phyloP scores from a whole-genome alignment of 2,113 vertebrate species.

The Oncorhynchus nerka region DNA sequence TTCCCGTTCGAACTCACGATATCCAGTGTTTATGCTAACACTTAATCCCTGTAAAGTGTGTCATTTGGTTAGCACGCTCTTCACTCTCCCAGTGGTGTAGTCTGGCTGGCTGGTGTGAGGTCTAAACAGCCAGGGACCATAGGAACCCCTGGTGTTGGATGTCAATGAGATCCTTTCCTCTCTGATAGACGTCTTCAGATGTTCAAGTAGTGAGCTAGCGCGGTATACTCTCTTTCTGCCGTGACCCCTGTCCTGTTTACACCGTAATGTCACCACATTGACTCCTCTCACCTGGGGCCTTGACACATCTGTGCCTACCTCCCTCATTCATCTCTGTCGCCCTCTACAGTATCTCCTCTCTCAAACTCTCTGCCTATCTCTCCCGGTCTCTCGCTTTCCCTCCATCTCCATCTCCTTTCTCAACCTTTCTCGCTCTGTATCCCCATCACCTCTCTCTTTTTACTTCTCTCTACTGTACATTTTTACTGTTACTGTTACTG shows the following conservation, averaged over 20 bases:
- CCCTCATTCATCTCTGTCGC: constrained; percentile 61
- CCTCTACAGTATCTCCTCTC: constrained; percentile 59
- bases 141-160: constrained; percentile 47
- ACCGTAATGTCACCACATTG: constrained; percentile 61
- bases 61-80: constrained; percentile 71
- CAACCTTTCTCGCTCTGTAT: not conserved
- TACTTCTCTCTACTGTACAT: too few species aligned
- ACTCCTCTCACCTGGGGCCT: constrained; percentile 70
- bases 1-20: constrained; percentile 55
- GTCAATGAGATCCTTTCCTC: constrained; percentile 78
- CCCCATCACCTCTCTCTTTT: not conserved
- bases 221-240: constrained; percentile 56
- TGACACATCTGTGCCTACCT: constrained; percentile 68
- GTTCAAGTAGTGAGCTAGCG: constrained; percentile 52
- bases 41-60: constrained; percentile 66
- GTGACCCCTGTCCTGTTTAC: constrained; percentile 74
- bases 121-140: constrained; percentile 69
- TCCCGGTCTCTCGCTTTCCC: constrained; percentile 57
- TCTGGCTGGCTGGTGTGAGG: constrained; percentile 64
- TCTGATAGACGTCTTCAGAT: constrained; percentile 63
- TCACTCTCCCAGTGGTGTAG: constrained; percentile 64
- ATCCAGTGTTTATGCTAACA: constrained; percentile 68
- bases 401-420: constrained; percentile 20
- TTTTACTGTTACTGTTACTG: too few species aligned
- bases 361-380: constrained; percentile 68